These are phyloP conservation scores for Meriones unguiculatus DNA, from an alignment of 2,113 vertebrate genomes.

Conservation along the genomic window DNA sequence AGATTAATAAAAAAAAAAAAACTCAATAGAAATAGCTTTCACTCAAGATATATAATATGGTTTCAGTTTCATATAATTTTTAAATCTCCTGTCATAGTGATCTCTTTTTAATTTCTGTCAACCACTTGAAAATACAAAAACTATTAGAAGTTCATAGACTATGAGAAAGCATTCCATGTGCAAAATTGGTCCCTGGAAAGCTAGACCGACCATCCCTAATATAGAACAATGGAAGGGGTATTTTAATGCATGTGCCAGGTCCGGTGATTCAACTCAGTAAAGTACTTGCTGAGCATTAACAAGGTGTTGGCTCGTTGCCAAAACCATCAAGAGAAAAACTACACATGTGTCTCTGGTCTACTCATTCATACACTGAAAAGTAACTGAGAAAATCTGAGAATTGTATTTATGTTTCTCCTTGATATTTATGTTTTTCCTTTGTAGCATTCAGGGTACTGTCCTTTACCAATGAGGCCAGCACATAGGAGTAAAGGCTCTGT, in stretches of 20 bases:
- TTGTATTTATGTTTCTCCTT: not conserved
- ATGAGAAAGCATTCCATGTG: not conserved
- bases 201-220: not conserved
- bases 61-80: not conserved
- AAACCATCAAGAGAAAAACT: not conserved
- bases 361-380: not conserved
- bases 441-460: not conserved
- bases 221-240: not conserved
- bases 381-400: not conserved
- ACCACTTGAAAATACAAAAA: not conserved
- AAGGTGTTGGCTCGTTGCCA: not conserved
- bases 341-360: not conserved
- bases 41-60: not conserved
- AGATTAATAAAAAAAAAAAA: not conserved
- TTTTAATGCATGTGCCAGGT: not conserved
- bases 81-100: not conserved
- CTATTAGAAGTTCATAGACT: not conserved
- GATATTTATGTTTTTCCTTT: not conserved
- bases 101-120: slow-evolving; percentile 1
- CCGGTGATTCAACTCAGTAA: not conserved
- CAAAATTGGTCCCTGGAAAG: not conserved
- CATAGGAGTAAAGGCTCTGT: not conserved
- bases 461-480: too few species aligned
- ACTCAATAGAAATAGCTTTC: not conserved
- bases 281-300: not conserved